Percentiles rank a stretch among this genome's conserved stretches.
These are phyloP conservation scores for Paracentrotus lividus DNA, from an alignment of 53 echinoderm and acorn worm species.

Conservation along the genomic window DNA sequence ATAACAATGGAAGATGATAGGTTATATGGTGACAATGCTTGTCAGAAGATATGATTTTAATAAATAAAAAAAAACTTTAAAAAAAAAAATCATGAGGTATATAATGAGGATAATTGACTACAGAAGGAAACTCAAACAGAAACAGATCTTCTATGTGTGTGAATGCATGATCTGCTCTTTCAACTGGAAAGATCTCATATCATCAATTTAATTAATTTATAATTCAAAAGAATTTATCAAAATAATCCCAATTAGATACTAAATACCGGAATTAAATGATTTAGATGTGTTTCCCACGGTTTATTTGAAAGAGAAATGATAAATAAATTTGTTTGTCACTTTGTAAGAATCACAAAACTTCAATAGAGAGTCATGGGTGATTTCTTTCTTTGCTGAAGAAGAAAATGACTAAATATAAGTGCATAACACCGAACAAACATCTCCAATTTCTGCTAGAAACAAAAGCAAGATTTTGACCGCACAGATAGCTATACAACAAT, in stretches of 20 bases:
- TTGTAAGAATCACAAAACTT: neutral
- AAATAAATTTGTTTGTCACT: constrained; percentile 1
- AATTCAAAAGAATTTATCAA: neutral
- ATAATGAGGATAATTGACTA: neutral
- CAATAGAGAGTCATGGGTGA: neutral
- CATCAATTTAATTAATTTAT: no score
- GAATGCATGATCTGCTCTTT: neutral
- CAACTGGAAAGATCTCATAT: neutral
- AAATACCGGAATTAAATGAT: neutral
- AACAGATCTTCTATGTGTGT: neutral
- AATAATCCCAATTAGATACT: neutral
- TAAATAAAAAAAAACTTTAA: no score
- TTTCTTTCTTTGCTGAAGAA: neutral
- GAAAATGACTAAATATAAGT: neutral
- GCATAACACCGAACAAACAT: neutral
- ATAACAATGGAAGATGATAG: neutral
- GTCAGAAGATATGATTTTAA: no score
- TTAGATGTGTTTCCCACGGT: neutral
- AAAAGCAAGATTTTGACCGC: constrained; percentile 31
- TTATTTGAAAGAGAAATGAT: neutral
- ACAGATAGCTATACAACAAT: no score
- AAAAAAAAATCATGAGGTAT: no score
- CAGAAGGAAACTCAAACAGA: neutral
- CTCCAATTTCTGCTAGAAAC: neutral
- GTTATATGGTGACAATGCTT: no score